Base-by-base conservation (phyloP, 2,113 vertebrate species). In the Hucho hucho region DNA sequence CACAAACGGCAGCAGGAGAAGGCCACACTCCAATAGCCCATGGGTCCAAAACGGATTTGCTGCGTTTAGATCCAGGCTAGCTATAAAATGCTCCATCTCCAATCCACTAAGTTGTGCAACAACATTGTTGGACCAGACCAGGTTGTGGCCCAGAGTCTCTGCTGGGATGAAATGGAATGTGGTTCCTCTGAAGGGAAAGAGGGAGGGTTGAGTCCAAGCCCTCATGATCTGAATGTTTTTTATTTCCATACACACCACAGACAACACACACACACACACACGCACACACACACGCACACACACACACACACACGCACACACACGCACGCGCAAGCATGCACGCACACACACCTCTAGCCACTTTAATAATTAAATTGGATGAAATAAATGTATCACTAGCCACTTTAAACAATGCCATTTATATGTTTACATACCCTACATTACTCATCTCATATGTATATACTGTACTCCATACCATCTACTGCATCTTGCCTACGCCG, bases 71-170 rank as follows among this genome's bases (percentile, higher is more conserved):
- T 49, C 47, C 16, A 53, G 49, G 49, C 49, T 18, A 53, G 37
- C 37, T 53, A 43, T 43, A 43, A 16, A 49, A 16, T 18, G 14
- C 16, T 53, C 16, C 12, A 53, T 53, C 58, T 70, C 85, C 80
- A 87, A 77, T 75, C 81, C 81, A 68, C 49, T 28, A 22, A 32
- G 76, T 89, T 88, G 85, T 69, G 83, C 83, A 89, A 91, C 83
- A 71, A 53, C 14, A 16, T 5, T 53, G 49, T 18, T 53, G 49
- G 49, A 13, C 75, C 63, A 66, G 69, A 16, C 70, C 70, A 53
- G 49, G 76, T 74, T 75, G 78, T 13, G 79, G 83, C 61, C n/a
- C 58, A 22, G 3, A 73, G 58, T 65, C 74, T 78, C 77, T 28
- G 6, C 77, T 79, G 79, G 76, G 69, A 79, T 72, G 79, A 73